Percentiles rank a stretch among this genome's conserved stretches.
Evolutionary conservation across 2,888 invertebrate species (phyloP).

Genomic region (Ligdia adustata): DNA sequence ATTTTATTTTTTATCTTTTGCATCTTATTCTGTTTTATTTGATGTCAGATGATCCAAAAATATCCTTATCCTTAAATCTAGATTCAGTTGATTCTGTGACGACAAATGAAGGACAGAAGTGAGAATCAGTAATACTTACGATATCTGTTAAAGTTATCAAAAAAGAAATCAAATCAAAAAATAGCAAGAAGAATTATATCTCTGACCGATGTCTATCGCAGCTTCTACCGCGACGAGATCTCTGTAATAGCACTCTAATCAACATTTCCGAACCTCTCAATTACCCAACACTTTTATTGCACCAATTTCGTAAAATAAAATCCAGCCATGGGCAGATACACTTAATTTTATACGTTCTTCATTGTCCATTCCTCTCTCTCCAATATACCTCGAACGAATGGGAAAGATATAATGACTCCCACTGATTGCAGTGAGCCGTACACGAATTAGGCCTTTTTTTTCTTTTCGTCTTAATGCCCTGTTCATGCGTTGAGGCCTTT

Average conservation of each 20-base stretch:
- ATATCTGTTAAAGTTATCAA: no score
- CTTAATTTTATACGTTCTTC: constrained; percentile 74
- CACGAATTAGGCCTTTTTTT: constrained; percentile 79
- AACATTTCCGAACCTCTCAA: constrained; percentile 68
- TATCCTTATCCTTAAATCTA: no score
- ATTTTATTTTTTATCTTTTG: no score
- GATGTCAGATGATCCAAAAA: no score
- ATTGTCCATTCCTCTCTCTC: constrained; percentile 57
- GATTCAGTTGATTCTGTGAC: no score
- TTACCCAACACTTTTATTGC: constrained; percentile 76
- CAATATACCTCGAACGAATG: constrained; percentile 42
- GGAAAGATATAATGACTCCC: constrained; percentile 71
- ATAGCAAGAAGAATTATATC: no score
- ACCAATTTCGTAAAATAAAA: constrained; percentile 75
- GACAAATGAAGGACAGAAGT: no score
- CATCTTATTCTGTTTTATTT: no score
- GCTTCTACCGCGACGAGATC: constrained; percentile 3
- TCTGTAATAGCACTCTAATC: constrained; percentile 46
- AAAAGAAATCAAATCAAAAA: no score
- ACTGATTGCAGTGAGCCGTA: constrained; percentile 80
- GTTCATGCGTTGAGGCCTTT: constrained; percentile 79
- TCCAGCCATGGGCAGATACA: constrained; percentile 71
- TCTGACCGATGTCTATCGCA: no score
- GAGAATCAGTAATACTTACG: no score
- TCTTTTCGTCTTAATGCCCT: constrained; percentile 75